Conservation (phyloP, 2,888 invertebrate species). For the Lissonota sp. region DNA sequence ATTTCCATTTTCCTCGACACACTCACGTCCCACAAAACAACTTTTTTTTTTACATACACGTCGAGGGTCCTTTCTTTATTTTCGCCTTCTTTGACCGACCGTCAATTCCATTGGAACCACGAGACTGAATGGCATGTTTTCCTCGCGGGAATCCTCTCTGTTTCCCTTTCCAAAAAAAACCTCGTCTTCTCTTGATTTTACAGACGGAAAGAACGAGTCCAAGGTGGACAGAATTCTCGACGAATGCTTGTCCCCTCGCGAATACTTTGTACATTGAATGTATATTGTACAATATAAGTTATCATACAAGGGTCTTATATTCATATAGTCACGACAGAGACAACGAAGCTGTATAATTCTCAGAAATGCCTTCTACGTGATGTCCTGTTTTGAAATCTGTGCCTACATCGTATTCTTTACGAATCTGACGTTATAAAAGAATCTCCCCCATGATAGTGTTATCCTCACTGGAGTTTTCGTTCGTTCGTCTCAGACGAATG, state of each 20-base stretch:
- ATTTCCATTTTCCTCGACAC: constrained; percentile 53
- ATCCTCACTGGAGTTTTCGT: neutral
- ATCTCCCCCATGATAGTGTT: neutral
- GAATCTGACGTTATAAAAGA: neutral
- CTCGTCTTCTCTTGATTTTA: neutral
- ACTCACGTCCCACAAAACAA: neutral
- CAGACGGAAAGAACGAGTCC: too few relatives aligned
- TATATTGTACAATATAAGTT: too few relatives aligned
- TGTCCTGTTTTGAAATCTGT: constrained; percentile 25
- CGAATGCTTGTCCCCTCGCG: too few relatives aligned
- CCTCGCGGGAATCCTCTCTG: constrained; percentile 46
- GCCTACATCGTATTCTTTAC: constrained; percentile 9
- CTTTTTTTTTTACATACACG: neutral
- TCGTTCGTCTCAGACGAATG: constrained; percentile 10
- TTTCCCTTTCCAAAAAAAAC: constrained; percentile 29
- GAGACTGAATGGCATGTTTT: constrained; percentile 37
- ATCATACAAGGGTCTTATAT: too few relatives aligned
- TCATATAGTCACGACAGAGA: neutral
- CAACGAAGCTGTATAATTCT: constrained; percentile 18
- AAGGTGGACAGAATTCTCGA: too few relatives aligned
- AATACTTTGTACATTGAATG: too few relatives aligned
- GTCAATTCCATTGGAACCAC: constrained; percentile 45
- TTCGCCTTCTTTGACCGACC: constrained; percentile 28
- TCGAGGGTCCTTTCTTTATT: neutral
- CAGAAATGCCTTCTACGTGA: constrained; percentile 21